phyloP scores from a whole-genome alignment of 2,888 invertebrate species.

The Dolomedes plantarius region DNA sequence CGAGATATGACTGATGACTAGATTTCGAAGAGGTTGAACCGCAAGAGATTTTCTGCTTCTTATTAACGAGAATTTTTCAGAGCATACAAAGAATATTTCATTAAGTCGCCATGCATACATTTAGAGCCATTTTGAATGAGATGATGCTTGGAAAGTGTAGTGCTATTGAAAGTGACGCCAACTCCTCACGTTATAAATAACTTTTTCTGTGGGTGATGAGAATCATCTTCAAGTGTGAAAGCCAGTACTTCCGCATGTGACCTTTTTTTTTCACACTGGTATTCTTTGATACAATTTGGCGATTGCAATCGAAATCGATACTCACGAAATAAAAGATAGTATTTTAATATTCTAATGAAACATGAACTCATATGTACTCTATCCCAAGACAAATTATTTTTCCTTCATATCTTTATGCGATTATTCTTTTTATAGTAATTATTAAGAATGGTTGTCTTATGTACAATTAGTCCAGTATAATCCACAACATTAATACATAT shows the following conservation, averaged over 20 bases:
- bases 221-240: neutral
- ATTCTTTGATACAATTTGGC: neutral
- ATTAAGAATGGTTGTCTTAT: too few relatives aligned
- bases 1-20: neutral
- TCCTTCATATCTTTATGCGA: too few relatives aligned
- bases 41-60: too few relatives aligned
- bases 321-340: too few relatives aligned
- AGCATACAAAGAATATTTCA: neutral
- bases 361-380: too few relatives aligned
- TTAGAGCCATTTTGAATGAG: neutral
- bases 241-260: neutral
- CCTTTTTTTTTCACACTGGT: neutral
- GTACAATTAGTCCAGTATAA: too few relatives aligned
- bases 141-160: neutral
- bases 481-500: too few relatives aligned
- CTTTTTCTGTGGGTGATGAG: conserved; percentile 10
- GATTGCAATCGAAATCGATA: neutral
- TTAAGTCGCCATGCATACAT: neutral
- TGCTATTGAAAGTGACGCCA: neutral
- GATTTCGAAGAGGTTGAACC: neutral
- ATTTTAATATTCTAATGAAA: too few relatives aligned
- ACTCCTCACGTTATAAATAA: conserved; percentile 7
- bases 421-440: too few relatives aligned
- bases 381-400: too few relatives aligned
- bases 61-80: neutral